Base-by-base conservation (phyloP, 1,140 invertebrate genomes). In the Bicyclus anynana region DNA sequence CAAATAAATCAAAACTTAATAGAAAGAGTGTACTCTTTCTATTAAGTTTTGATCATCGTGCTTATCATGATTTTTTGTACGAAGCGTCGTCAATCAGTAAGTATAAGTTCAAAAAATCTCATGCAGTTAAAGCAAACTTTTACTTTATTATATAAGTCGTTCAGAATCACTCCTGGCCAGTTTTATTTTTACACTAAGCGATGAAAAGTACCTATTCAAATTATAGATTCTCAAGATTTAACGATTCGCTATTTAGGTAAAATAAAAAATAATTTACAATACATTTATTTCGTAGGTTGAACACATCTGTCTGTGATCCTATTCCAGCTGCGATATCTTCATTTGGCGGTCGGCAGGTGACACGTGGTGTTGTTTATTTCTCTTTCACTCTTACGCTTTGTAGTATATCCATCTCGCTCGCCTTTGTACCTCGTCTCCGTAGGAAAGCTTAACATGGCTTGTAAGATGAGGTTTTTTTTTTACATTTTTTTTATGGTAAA, bases 281-380 rank as follows among this genome's bases (percentile, higher is more conserved):
- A 49, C 55, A 68, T 64, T 65, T 53, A 62, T 63, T 60, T 66
- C 51, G 65, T 76, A 80, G 63, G 75, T 79, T 74, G 65, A 54
- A 35, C 42, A 72, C 64, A 56, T 69, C 79, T 78, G 75, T 57
- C 54, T 53, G 50, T 65, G 72, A 67, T 74, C 63, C 73, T 77
- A 71, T 70, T 84, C 79, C 84, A 87, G 82, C 82, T 85, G 84
- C 75, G 84, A 85, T 85, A 77, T 87, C 84, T 87, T 87, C 82
- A 87, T 87, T 85, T 85, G 80, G 76, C 73, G 71, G 81, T 55
- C 75, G 77, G 84, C 84, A 87, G 82, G 84, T 87, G 84, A 82
- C 84, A 84, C 80, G 82, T 82, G 78, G 77, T 65, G 53, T 62
- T 51, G 59, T 40, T 55, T 58, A 16, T 62, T 12, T 79, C 75